These are phyloP conservation scores for Sander lucioperca DNA, from an alignment of 2,113 vertebrate genomes.

Conservation along the genomic window DNA sequence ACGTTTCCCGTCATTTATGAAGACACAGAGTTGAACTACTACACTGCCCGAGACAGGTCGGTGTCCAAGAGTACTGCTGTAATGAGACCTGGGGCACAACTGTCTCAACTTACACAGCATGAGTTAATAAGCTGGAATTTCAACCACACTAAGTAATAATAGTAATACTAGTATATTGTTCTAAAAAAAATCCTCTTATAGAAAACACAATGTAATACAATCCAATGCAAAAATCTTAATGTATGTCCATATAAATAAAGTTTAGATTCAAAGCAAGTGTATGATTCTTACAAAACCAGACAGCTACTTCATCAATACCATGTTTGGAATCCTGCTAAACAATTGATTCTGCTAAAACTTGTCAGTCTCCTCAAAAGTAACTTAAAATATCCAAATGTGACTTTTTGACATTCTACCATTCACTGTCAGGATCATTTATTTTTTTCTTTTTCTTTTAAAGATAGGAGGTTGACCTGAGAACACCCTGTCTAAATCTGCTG, in stretches of 20 bases:
- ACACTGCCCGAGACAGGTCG: no score
- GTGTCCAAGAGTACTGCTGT: no score
- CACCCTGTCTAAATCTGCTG: neutral
- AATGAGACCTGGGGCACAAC: no score
- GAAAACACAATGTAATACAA: neutral
- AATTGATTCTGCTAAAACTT: neutral
- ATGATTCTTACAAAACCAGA: neutral
- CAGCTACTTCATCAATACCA: neutral
- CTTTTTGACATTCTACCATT: neutral
- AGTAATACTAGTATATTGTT: neutral
- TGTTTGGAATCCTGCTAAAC: neutral
- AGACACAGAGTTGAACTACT: no score
- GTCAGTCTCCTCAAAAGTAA: neutral
- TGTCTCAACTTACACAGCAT: no score
- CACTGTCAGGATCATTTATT: neutral
- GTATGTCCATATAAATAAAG: neutral
- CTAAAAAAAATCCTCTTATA: neutral
- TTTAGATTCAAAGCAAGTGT: neutral
- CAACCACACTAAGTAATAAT: no score
- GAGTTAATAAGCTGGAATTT: no score
- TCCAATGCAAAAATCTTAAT: neutral
- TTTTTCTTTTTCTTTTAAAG: neutral
- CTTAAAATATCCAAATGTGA: neutral
- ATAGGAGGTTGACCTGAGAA: slow-evolving; percentile 12
- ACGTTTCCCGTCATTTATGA: no score